Evolutionary conservation across 2,797 vertebrate genomes (phyloP), one percentile per base, ranked within the genome.

Genomic region (Gallinago solitaria): DNA sequence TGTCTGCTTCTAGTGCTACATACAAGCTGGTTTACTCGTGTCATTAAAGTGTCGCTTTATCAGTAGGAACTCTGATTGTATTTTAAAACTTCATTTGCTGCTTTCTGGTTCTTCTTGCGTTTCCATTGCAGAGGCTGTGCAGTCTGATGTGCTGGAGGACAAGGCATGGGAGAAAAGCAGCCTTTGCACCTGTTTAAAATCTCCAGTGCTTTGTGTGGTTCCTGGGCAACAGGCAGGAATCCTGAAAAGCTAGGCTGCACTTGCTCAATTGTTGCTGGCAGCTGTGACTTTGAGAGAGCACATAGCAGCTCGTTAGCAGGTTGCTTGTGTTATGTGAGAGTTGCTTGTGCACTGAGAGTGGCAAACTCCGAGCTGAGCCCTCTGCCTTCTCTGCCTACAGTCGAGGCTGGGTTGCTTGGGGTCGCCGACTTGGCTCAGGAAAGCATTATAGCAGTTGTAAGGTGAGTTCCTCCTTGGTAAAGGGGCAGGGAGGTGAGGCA

Each of bases 201-300:
- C 96, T 97, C 94, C 95, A 92, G 76, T 79, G 73, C 96, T 95
- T 69, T 97, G 95, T 97, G 95, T 96, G 96, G 97, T 97, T 97
- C 97, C 97, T 97, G 98, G 97, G 97, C 97, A 97, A 98, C 97
- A 97, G 96, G 94, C 97, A 97, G 91, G 96, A 96, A 97, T 97
- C 96, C 95, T 97, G 89, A 96, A 97, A 98, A 98, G 96, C 97
- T 90, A 95, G 97, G 96, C 97, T 98, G 97, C 97, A 96, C 97
- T 98, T 96, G 95, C 96, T 97, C 87, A 74, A 43, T 97, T 97
- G 97, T 97, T 96, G 94, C 93, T 97, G 94, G 95, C 98, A 97
- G 97, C 97, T 98, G 97, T 97, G 96, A 93, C 92, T 89, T 93
- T 28, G 94, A 90, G 83, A 84, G 91, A 12, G 60, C 91, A 50